Evolutionary conservation across 2,888 invertebrate genomes (phyloP).

Genomic region (Tipula confusa): DNA sequence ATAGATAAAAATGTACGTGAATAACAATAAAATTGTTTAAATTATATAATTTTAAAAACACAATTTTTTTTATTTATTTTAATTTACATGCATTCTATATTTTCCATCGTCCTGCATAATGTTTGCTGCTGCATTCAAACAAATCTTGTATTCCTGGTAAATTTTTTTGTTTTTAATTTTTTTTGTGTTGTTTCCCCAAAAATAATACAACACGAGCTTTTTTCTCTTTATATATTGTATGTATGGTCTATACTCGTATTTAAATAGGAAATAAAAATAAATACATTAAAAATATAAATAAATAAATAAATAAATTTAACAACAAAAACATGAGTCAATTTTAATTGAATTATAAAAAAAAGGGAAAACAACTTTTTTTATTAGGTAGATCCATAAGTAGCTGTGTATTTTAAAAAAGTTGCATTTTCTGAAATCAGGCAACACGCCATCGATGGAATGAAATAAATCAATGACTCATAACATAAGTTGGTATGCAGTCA

Average conservation of each 20-base stretch:
- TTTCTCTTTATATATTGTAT: neutral
- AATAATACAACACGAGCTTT: neutral
- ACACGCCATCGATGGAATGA: no score
- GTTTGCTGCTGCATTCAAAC: neutral
- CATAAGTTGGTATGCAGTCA: no score
- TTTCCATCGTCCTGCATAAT: neutral
- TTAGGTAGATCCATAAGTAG: no score
- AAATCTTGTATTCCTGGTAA: neutral
- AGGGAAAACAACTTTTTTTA: no score
- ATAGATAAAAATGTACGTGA: neutral
- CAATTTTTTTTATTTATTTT: neutral
- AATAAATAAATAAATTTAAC: neutral
- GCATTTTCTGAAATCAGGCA: no score
- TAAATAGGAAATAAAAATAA: neutral
- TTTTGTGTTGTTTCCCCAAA: neutral
- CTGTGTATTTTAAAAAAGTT: neutral
- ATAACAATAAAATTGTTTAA: neutral
- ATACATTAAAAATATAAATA: constrained; percentile 4
- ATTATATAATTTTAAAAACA: neutral
- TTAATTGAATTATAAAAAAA: neutral
- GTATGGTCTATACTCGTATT: neutral
- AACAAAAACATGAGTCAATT: constrained; percentile 12
- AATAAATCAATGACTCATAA: no score
- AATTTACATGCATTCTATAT: neutral
- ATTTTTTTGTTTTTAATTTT: neutral